phyloP scores from a whole-genome alignment of 2,888 invertebrate genomes.

The Perizoma affinitatum region DNA sequence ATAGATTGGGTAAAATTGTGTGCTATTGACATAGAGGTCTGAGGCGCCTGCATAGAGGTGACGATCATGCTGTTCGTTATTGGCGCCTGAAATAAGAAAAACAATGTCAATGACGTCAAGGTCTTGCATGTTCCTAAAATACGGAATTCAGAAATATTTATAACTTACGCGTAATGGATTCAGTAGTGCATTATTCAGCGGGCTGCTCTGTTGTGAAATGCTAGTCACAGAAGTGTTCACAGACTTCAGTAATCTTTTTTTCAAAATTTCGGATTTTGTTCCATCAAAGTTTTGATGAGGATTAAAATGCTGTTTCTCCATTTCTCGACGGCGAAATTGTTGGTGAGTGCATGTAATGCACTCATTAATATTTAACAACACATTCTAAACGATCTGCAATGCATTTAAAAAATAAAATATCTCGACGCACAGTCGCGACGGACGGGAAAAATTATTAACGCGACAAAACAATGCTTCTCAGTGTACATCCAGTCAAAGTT shows the following conservation, averaged over 20 bases:
- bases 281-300: conserved; percentile 82
- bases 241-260: conserved; percentile 80
- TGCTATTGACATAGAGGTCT: conserved; percentile 74
- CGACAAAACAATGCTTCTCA: conserved; percentile 43
- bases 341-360: conserved; percentile 70
- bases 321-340: conserved; percentile 68
- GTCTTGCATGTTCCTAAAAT: conserved; percentile 36
- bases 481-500: conserved; percentile 32
- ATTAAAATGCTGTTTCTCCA: conserved; percentile 80
- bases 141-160: conserved; percentile 38
- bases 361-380: conserved; percentile 69
- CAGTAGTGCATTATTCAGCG: conserved; percentile 76
- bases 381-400: conserved; percentile 73
- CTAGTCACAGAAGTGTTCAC: conserved; percentile 58
- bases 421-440: conserved; percentile 47
- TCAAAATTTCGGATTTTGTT: conserved; percentile 78
- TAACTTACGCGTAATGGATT: conserved; percentile 78
- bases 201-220: conserved; percentile 62
- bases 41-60: conserved; percentile 75
- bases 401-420: conserved; percentile 74
- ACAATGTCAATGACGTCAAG: conserved; percentile 59
- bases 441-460: conserved; percentile 60
- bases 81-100: conserved; percentile 74
- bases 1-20: conserved; percentile 76
- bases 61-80: conserved; percentile 81